Evolutionary conservation across 2,888 invertebrate species (phyloP), one percentile per base, ranked within the genome.

Genomic region (Cephus nigrinus): DNA sequence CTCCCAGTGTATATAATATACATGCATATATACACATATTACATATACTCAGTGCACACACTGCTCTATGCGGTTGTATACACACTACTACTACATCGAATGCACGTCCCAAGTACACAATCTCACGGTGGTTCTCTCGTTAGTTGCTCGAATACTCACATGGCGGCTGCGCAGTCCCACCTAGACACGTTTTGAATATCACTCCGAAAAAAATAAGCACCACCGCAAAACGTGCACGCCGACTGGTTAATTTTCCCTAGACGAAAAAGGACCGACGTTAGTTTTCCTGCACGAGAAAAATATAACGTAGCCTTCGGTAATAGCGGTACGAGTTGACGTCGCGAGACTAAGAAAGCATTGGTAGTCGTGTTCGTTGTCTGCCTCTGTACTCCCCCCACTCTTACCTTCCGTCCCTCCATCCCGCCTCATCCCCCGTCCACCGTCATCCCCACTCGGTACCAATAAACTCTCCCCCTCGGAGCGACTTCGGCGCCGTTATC

Each of bases 121-220:
- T 76, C 69, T 34, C 35, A 68, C 78, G n/a, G 33, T 77, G 73
- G 71, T 31, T 71, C 71, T 74, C 74, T 74, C 35, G 74, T 30
- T 71, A 71, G 71, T 69, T 71, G 71, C 71, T 71, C 71, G 80
- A 80, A 82, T 89, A 90, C 90, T 88, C 87, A 89, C 90, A 90
- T 88, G 88, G 90, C 90, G 90, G 87, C 86, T 90, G 91, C 90
- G 90, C 90, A 91, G 90, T 90, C 89, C 89, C 90, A 89, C 89
- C 90, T 90, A 86, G 85, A 83, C 88, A 88, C 88, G 87, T 86
- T 89, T 89, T 87, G 84, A 84, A 86, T 71, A 84, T 83, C 85
- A 83, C 82, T 81, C 78, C 78, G 79, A 80, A 73, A 73, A 73
- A 33, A 23, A 73, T 11, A 23, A 32, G 30, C 31, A 34, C 33